Evolutionary conservation across 30 jellyfish, hydroid and myxozoan genomes (phyloP).

Genomic region (Haliclystus octoradiatus): DNA sequence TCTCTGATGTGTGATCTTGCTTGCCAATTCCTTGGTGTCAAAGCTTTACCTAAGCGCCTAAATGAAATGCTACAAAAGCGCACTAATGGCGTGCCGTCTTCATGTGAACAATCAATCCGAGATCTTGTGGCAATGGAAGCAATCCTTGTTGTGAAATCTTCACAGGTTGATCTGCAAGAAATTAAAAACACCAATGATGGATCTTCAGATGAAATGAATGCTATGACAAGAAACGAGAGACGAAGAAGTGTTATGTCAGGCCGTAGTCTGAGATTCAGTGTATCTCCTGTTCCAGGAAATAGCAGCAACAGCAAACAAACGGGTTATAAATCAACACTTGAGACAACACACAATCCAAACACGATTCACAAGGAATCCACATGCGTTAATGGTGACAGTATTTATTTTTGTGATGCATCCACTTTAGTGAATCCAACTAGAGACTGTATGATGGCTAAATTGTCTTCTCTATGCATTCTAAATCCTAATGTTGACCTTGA

Average conservation of each 20-base stretch:
- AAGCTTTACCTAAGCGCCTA: conserved; percentile 42
- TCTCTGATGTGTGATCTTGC: conserved; percentile 36
- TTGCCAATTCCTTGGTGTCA: conserved; percentile 56
- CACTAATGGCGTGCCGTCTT: conserved; percentile 72
- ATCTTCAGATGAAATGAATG: neutral
- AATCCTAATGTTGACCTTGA: conserved; percentile 46
- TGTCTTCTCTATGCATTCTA: conserved; percentile 25
- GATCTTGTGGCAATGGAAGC: conserved; percentile 35
- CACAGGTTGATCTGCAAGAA: neutral
- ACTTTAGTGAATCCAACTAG: neutral
- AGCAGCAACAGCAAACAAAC: neutral
- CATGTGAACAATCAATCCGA: conserved; percentile 67
- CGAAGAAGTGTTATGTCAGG: neutral
- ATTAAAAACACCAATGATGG: neutral
- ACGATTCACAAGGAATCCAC: too few relatives aligned
- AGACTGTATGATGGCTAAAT: neutral
- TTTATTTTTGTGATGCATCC: neutral
- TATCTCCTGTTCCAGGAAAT: neutral
- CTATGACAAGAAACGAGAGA: neutral
- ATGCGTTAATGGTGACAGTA: too few relatives aligned
- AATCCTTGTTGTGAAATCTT: neutral
- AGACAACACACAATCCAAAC: too few relatives aligned
- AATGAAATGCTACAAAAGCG: conserved; percentile 30
- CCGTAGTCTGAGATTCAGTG: neutral
- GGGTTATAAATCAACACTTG: neutral